phyloP scores from a whole-genome alignment of 2,797 vertebrate species.

The Acrocephalus scirpaceus region DNA sequence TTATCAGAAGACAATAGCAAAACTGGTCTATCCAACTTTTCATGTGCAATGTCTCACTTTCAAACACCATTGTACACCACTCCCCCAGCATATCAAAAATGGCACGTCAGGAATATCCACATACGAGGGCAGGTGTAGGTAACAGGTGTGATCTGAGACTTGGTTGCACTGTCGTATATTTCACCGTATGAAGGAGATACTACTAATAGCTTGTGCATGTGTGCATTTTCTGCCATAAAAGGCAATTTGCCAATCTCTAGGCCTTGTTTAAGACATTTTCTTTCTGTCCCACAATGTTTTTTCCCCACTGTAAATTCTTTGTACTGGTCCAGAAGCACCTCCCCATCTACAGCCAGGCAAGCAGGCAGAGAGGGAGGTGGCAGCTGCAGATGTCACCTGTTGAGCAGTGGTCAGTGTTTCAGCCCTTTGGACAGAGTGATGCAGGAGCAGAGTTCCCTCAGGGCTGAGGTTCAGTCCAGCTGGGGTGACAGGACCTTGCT shows the following conservation, averaged over 20 bases:
- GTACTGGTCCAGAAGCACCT: not conserved
- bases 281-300: not conserved
- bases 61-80: not conserved
- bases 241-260: not conserved
- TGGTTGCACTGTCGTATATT: not conserved
- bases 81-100: not conserved
- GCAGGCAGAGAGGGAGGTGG: not conserved
- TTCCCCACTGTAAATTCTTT: not conserved
- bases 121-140: not conserved
- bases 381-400: not conserved
- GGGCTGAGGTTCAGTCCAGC: not conserved
- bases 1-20: not conserved
- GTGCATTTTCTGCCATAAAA: not conserved
- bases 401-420: not conserved
- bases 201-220: not conserved
- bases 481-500: not conserved
- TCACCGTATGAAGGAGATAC: not conserved
- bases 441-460: not conserved
- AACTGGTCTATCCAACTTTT: not conserved
- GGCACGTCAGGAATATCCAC: not conserved
- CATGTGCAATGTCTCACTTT: not conserved
- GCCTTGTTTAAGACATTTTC: not conserved
- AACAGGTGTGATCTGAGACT: not conserved
- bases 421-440: not conserved
- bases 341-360: fast-evolving